These are phyloP conservation scores for Porphyrio hochstetteri DNA, from an alignment of 2,113 vertebrate species.

Conservation along the genomic window DNA sequence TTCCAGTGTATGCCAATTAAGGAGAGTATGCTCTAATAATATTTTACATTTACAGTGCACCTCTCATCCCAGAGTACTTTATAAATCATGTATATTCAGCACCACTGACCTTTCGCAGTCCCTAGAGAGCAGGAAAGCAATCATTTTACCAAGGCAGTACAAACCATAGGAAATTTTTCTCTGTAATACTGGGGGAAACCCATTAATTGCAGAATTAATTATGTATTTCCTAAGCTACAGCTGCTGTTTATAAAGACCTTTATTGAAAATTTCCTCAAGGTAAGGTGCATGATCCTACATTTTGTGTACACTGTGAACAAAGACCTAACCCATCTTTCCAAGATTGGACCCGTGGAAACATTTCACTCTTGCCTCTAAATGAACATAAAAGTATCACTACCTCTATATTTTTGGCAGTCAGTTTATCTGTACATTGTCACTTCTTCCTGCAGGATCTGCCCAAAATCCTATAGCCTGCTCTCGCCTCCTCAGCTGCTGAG, in stretches of 20 bases:
- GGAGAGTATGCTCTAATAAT: background rate
- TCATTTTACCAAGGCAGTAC: background rate
- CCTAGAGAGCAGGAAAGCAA: background rate
- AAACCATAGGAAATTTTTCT: background rate
- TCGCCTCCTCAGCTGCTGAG: background rate
- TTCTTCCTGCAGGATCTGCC: background rate
- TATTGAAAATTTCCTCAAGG: background rate
- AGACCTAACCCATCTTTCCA: background rate
- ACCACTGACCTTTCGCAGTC: slow-evolving; percentile 7
- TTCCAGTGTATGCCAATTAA: slow-evolving; percentile 9
- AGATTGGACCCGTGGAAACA: background rate
- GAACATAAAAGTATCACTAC: background rate
- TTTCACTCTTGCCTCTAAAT: background rate
- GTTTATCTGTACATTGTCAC: background rate
- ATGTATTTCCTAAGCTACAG: background rate
- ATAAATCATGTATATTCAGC: slow-evolving; percentile 40
- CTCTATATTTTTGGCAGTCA: background rate
- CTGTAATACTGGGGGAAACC: background rate
- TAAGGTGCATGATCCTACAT: background rate
- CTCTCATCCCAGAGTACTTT: slow-evolving; percentile 15
- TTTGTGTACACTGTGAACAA: background rate
- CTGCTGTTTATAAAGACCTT: background rate
- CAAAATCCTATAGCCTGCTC: background rate
- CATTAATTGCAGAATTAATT: slow-evolving; percentile 8
- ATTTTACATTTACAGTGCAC: slow-evolving; percentile 14